Percentiles rank a stretch among this genome's conserved stretches.
phyloP scores from a whole-genome alignment of 2,113 vertebrate species.

The Chitala chitala region DNA sequence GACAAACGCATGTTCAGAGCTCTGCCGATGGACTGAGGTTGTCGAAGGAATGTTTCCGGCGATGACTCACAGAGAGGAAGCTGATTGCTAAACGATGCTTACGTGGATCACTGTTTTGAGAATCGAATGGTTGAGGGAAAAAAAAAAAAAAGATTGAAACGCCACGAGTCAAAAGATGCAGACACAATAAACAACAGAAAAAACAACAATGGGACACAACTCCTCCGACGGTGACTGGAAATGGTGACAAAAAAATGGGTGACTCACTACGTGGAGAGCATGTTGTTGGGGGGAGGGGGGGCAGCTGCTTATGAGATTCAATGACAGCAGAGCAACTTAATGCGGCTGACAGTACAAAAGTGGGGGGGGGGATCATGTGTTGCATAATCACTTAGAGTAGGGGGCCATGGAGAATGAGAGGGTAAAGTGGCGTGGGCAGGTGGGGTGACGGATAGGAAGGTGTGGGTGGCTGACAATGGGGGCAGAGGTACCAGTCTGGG shows the following conservation, averaged over 20 bases:
- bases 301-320: neutral
- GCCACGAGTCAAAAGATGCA: neutral
- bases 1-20: too few species aligned
- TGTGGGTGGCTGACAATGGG: too few species aligned
- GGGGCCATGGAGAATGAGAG: too few species aligned
- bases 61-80: constrained; percentile 23
- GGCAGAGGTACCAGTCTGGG: too few species aligned
- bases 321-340: neutral
- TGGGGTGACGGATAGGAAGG: too few species aligned
- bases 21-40: neutral
- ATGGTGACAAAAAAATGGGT: neutral
- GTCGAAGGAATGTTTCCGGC: neutral
- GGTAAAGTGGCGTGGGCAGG: too few species aligned
- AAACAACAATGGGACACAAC: neutral
- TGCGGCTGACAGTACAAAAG: neutral
- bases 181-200: neutral
- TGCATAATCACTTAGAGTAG: too few species aligned
- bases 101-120: constrained; percentile 1
- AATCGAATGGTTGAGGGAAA: neutral
- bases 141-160: neutral
- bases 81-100: neutral
- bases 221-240: constrained; percentile 4
- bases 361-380: neutral
- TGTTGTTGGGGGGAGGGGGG: neutral
- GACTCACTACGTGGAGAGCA: neutral